Evolutionary conservation across 2,888 invertebrate species (phyloP), one percentile per base, ranked within the genome.

Genomic region (Polietes domitor): DNA sequence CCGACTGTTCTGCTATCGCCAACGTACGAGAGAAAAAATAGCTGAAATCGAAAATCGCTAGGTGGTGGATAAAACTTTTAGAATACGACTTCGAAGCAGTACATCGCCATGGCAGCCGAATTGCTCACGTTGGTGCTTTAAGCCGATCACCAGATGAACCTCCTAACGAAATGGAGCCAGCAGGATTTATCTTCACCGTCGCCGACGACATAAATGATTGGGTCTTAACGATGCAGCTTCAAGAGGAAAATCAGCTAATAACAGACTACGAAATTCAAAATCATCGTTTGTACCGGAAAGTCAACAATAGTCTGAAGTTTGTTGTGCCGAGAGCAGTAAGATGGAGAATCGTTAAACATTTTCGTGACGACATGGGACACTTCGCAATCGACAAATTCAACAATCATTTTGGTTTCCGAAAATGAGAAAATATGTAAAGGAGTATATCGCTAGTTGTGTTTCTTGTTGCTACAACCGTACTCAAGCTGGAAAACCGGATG

Each of bases 221-320:
- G 85, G 32, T 78, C 3, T 24, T 72, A 1, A 82, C 73, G 1
- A 85, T 86, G 85, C 85, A 86, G 21, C 19, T n/a, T n/a, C n/a
- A n/a, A n/a, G n/a, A n/a, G n/a, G 32, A 32, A 32, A 32, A 9
- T 0, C 65, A 71, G 71, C 72, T 77, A 9, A 73, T 41, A 19
- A 28, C 26, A 1, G 77, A 82, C 9, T 77, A 77, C 26, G 41
- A 68, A 47, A 47, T 79, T 15, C 28, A 79, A 17, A 85, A 82
- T 61, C 71, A 86, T 61, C 77, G 83, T 2, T 72, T 85, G 28
- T 74, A 72, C 26, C 61, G 79, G 10, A 68, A 76, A 17, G 73
- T 61, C 37, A 47, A n/a, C 24, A 50, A 28, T 2, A 12, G 55
- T 7, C 41, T 77, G 0, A 77, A 63, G 37, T 83, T 85, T 53